These are phyloP conservation scores for Neodon shergylaensis DNA, from an alignment of 2,113 vertebrate genomes.

Conservation along the genomic window DNA sequence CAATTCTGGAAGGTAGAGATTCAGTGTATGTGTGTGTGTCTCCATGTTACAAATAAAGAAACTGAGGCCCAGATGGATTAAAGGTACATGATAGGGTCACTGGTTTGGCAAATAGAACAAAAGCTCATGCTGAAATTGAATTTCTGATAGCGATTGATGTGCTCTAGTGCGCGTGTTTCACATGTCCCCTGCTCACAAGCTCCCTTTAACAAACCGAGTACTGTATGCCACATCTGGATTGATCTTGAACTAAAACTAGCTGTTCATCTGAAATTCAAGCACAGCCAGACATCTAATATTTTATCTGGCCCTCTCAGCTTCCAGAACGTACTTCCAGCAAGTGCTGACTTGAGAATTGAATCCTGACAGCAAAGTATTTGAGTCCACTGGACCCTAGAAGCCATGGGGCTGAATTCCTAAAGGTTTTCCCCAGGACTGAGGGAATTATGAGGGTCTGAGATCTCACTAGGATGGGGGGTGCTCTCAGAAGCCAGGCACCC, in stretches of 20 bases:
- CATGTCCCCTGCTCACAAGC: neutral
- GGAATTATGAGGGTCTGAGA: neutral
- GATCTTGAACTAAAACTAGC: neutral
- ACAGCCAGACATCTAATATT: neutral
- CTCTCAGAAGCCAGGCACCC: neutral
- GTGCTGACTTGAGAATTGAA: neutral
- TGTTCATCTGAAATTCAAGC: neutral
- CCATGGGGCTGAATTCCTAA: neutral
- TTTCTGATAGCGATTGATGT: neutral
- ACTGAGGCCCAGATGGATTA: neutral
- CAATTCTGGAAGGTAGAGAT: neutral
- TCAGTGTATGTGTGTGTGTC: neutral
- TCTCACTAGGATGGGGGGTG: neutral
- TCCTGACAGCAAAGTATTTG: neutral
- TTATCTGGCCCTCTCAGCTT: neutral
- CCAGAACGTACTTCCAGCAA: neutral
- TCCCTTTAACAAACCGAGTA: conserved; percentile 1
- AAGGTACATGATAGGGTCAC: neutral
- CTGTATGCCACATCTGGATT: neutral
- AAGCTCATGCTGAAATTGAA: neutral
- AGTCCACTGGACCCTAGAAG: neutral
- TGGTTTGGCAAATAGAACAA: conserved; percentile 19
- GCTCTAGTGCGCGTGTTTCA: neutral
- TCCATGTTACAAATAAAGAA: conserved; percentile 50
- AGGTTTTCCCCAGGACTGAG: neutral